Evolutionary conservation across 1,140 invertebrate genomes (phyloP).

Genomic region (Drosophila orena): DNA sequence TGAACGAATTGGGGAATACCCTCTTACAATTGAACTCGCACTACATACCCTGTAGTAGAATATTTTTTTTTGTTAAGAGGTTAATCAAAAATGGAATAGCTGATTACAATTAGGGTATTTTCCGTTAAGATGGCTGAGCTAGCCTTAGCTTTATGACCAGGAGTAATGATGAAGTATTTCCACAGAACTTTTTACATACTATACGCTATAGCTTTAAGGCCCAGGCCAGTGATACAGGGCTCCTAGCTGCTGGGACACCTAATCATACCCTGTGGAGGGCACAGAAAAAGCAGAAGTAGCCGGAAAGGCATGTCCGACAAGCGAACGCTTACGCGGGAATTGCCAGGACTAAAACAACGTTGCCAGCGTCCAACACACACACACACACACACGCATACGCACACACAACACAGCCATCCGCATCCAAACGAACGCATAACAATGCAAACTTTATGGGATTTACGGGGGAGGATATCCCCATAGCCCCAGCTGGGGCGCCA

Average conservation of each 20-base stretch:
- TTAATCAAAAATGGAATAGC: too few relatives aligned
- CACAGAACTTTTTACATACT: too few relatives aligned
- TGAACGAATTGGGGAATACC: constrained; percentile 3
- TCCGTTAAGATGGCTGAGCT: too few relatives aligned
- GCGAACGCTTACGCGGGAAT: constrained; percentile 58
- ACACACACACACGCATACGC: too few relatives aligned
- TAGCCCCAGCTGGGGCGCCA: constrained; percentile 2
- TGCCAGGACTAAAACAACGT: constrained; percentile 47
- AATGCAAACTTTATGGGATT: constrained; percentile 79
- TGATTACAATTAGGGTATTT: too few relatives aligned
- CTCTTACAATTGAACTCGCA: too few relatives aligned
- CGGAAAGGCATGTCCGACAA: constrained; percentile 36
- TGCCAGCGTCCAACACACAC: constrained; percentile 16
- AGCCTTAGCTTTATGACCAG: too few relatives aligned
- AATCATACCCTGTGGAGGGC: neutral
- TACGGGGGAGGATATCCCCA: neutral
- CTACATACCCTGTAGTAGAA: too few relatives aligned
- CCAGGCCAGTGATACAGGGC: neutral
- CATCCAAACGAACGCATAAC: constrained; percentile 74
- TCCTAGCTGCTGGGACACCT: neutral
- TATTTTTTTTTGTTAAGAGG: too few relatives aligned
- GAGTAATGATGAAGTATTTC: too few relatives aligned
- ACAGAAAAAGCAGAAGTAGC: constrained; percentile 3
- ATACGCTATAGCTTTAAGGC: neutral
- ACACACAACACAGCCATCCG: constrained; percentile 11